A percentile compares a stretch with the other conserved stretches of the same genome.
Conservation (phyloP, 2,888 invertebrate species). For the Aradus depressus region DNA sequence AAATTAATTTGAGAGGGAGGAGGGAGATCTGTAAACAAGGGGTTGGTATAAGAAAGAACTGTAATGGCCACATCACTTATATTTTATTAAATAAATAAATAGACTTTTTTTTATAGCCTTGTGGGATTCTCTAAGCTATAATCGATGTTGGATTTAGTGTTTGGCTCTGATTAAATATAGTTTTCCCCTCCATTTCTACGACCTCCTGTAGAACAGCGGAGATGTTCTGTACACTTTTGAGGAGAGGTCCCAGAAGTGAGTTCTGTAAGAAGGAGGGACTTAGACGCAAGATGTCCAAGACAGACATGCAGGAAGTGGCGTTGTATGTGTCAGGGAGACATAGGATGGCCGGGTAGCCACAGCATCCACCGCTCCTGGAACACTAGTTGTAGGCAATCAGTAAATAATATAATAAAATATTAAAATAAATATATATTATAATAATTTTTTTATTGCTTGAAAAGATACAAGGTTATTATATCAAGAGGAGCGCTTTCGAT, state of each 20-base stretch:
- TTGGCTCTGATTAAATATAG: slow-evolving; percentile 14
- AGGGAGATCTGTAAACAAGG: no score
- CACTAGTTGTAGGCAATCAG: no score
- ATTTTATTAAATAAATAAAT: no score
- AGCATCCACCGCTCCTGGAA: slow-evolving; percentile 6
- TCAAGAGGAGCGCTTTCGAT: no score
- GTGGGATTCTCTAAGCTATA: no score
- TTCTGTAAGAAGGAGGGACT: slow-evolving; percentile 1
- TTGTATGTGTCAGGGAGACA: slow-evolving; percentile 19
- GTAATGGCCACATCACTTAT: no score
- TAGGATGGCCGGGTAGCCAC: slow-evolving; percentile 14
- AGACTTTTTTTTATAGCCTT: no score
- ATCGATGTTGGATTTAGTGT: slow-evolving; percentile 11
- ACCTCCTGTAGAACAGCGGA: slow-evolving; percentile 10
- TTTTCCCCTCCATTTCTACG: slow-evolving; percentile 15
- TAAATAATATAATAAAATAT: background rate
- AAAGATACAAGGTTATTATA: no score
- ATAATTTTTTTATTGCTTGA: background rate
- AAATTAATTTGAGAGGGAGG: no score
- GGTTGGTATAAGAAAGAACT: no score
- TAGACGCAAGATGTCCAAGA: slow-evolving; percentile 18
- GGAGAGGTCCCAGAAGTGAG: background rate
- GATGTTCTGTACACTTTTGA: background rate
- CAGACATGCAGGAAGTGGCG: slow-evolving; percentile 16
- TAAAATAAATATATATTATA: background rate